Evolutionary conservation across 53 echinoderm and acorn worm species (phyloP), one percentile per base, ranked within the genome.

Genomic region (Hippasteria phrygiana): DNA sequence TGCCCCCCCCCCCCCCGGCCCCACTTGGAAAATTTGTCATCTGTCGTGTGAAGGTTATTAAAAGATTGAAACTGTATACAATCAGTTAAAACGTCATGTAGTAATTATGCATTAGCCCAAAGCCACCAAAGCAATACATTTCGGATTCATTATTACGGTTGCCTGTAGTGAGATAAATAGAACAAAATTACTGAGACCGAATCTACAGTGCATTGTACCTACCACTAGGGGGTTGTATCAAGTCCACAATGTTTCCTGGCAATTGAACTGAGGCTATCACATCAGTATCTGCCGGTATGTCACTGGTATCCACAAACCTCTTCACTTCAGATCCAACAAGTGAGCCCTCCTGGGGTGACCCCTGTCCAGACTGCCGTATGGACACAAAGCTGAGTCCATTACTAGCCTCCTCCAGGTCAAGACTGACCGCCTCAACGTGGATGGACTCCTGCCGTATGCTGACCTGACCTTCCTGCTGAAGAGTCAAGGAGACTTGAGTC

Each of bases 401-500:
- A 6, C 55, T 41, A 29, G 81, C 66, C 65, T 43, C 8, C 32
- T 43, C 29, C 1, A 65, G 64, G 42, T 81, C 66, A 3, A 81
- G 29, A 81, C 81, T 81, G 47, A 81, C 65, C 43, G 63, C 81
- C 45, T 81, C 81, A n/a, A 65, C 35, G 34, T 81, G 81, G 81
- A 81, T 17, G 64, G 14, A 7, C 6, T 62, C 43, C 64, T 81
- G 63, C 13, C 43, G 81, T 63, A 81, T 45, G 27, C 65, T 81
- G 46, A 81, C 20, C 46, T 7, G 4, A 42, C 65, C 65, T 43
- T 64, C 81, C 43, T 81, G 81, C 42, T 41, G 63, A 14, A 81
- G 71, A 29, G 70, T 89, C 36, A 76, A 33, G 29, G 40, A 36
- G 33, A 89, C 79, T 38, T 89, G 89, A 26, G 36, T 78, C 62